Conservation (phyloP, 2,888 invertebrate species). For the Megalurothrips usitatus region DNA sequence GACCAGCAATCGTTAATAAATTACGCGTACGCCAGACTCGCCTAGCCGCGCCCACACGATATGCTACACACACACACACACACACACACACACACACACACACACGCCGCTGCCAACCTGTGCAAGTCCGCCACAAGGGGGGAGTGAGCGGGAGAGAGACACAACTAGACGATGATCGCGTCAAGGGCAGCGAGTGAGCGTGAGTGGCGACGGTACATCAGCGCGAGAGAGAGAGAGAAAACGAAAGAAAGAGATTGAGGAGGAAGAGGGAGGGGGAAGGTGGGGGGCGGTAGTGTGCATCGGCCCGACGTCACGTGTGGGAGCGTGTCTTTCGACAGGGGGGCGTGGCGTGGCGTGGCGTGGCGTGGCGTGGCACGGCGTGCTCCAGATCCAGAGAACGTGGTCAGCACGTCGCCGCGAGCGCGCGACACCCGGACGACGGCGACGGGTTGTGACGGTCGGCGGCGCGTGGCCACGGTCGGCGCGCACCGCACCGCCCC, state of each 20-base stretch:
- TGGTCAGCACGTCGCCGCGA: not conserved
- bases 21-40: too few species aligned
- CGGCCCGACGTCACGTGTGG: too few species aligned
- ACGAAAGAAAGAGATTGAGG: not conserved
- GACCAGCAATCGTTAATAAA: too few species aligned
- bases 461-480: too few species aligned
- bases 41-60: too few species aligned
- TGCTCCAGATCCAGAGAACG: not conserved
- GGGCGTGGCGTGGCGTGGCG: not conserved
- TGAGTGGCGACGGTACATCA: not conserved
- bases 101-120: not conserved
- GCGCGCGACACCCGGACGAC: too few species aligned
- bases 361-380: not conserved
- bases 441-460: too few species aligned
- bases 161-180: too few species aligned
- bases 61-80: too few species aligned
- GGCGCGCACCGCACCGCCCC: too few species aligned
- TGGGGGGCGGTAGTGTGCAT: not conserved
- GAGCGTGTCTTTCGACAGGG: too few species aligned
- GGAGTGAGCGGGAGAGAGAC: not conserved
- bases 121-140: not conserved
- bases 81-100: not conserved
- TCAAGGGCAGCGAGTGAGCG: not conserved
- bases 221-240: not conserved
- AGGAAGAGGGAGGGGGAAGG: not conserved